Evolutionary conservation across 2,113 vertebrate genomes (phyloP).

Genomic region (Caloenas nicobarica): DNA sequence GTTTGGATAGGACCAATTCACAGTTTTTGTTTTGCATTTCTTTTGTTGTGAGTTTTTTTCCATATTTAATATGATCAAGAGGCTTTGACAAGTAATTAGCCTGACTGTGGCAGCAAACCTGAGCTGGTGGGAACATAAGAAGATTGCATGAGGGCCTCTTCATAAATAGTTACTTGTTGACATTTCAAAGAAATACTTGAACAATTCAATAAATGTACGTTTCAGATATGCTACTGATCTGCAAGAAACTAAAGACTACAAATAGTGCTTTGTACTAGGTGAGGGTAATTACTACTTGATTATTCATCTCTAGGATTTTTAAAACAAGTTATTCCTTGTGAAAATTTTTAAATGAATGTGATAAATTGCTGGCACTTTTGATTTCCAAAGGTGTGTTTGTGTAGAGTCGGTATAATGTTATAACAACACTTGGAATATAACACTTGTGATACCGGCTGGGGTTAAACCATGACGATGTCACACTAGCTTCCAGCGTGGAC

Average conservation of each 20-base stretch:
- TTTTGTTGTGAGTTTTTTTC: constrained; percentile 13
- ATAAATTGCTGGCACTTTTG: neutral
- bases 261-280: constrained; percentile 27
- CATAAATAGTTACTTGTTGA: constrained; percentile 17
- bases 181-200: constrained; percentile 54
- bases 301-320: neutral
- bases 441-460: no score
- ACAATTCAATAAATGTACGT: neutral
- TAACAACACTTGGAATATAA: no score
- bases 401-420: neutral
- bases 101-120: constrained; percentile 16
- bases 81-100: constrained; percentile 65
- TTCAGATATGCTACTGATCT: neutral
- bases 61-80: constrained; percentile 48
- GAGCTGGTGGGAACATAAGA: constrained; percentile 12
- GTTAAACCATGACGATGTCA: no score
- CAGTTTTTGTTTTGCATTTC: neutral
- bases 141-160: neutral
- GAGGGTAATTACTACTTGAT: constrained; percentile 29
- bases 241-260: neutral
- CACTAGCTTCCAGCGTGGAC: neutral
- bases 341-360: neutral
- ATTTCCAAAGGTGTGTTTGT: neutral
- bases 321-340: neutral
- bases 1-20: neutral